Base-by-base conservation (phyloP, 2,888 invertebrate genomes). In the Noctua janthe region DNA sequence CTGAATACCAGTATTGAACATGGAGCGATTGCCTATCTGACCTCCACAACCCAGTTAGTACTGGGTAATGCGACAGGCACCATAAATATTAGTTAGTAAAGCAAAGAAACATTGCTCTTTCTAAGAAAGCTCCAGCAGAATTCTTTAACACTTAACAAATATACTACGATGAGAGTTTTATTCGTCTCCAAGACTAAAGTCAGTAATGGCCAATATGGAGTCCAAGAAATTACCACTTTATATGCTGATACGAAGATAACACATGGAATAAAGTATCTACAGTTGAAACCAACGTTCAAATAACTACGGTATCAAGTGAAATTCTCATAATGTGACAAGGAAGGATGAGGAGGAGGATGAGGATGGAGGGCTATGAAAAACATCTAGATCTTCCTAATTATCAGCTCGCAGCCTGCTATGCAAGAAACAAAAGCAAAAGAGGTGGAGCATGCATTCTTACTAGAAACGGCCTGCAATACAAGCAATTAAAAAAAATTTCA, bases 261-360 rank as follows among this genome's bases (percentile, higher is more conserved):
- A 64, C 7, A 15, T 1, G 17, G 54, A 56, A 67, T 43, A 20
- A 73, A 47, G 51, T 73, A 43, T 71, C 29, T 39, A 1, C 29
- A 10, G 11, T 6, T 1, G n/a, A 78, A 51, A 62, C 13, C 23
- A 11, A 49, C 35, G 17, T 35, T 64, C 71, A 39, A 64, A 15
- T 70, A 23, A 47, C 64, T n/a, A 39, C 7, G n/a, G 59, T 82
- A 15, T 82, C 83, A 23, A 51, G 17, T 74, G 35, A 47, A 71
- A 56, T 86, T 83, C 71, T 64, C 51, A 54, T 69, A 64, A 54
- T 49, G 29, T 64, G 13, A 6, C n/a, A 54, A 13, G 13, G 39
- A 17, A 62, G n/a, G n/a, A n/a, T n/a, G n/a, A n/a, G n/a, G n/a
- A n/a, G n/a, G n/a, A n/a, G n/a, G n/a, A n/a, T n/a, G n/a, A n/a